Evolutionary conservation across 2,797 vertebrate genomes (phyloP).

Genomic region (Pseudomugil gertrudae): DNA sequence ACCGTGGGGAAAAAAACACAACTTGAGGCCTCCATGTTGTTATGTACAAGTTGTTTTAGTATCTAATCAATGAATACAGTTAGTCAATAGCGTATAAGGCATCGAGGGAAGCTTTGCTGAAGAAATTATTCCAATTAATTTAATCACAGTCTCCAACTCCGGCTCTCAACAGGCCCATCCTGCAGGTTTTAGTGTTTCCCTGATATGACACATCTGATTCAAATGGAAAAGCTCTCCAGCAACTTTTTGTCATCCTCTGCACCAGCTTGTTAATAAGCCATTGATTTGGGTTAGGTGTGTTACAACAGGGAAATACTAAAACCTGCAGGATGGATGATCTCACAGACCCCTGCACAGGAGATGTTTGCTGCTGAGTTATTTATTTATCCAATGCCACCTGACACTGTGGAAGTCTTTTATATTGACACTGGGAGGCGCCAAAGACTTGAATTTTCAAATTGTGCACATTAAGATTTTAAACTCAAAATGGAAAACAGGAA

Average conservation of each 20-base stretch:
- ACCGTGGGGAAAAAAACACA: too few relatives aligned
- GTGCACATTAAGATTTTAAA: not conserved
- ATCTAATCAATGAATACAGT: not conserved
- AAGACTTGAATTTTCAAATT: slow-evolving; percentile 4
- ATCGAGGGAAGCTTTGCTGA: not conserved
- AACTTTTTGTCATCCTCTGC: too few relatives aligned
- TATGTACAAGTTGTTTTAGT: not conserved
- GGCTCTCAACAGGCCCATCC: too few relatives aligned
- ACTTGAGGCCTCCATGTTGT: not conserved
- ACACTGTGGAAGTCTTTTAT: not conserved
- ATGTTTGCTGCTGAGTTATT: slow-evolving; percentile 4
- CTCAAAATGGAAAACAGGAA: not conserved
- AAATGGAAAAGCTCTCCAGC: too few relatives aligned
- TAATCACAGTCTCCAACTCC: not conserved
- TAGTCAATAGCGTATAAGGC: not conserved
- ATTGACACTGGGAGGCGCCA: slow-evolving; percentile 3
- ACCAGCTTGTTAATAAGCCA: too few relatives aligned
- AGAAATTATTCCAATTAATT: not conserved
- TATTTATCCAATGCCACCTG: not conserved
- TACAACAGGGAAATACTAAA: too few relatives aligned
- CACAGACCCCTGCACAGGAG: not conserved
- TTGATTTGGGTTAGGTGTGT: too few relatives aligned
- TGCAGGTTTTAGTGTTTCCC: too few relatives aligned
- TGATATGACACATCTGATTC: too few relatives aligned
- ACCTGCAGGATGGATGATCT: too few relatives aligned